Conservation (phyloP, 1,140 invertebrate species). For the Macrosteles quadrilineatus region DNA sequence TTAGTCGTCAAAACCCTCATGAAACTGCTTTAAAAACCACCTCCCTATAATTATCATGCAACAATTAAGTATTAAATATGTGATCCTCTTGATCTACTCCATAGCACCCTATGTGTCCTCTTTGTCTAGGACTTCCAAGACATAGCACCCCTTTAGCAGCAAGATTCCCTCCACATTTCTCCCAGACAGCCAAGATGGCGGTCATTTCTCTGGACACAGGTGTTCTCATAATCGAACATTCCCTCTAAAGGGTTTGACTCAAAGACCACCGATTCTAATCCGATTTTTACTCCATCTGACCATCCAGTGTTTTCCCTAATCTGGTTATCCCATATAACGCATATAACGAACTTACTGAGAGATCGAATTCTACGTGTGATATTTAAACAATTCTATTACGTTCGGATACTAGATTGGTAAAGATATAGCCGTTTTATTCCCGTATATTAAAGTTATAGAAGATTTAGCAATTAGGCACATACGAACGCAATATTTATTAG, state of each 20-base stretch:
- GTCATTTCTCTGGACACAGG: not conserved
- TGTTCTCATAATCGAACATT: not conserved
- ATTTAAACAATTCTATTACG: not conserved
- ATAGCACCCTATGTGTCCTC: no score
- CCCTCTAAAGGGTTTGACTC: conserved; percentile 3
- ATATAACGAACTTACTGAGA: not conserved
- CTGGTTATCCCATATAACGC: not conserved
- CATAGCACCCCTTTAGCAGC: no score
- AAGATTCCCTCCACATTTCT: no score
- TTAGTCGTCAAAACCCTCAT: no score
- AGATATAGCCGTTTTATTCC: not conserved
- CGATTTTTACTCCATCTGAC: conserved; percentile 5
- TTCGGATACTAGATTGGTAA: not conserved
- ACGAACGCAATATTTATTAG: not conserved
- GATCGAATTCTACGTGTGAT: not conserved
- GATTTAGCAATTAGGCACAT: not conserved
- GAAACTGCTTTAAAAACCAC: no score
- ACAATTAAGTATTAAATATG: no score
- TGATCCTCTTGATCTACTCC: no score
- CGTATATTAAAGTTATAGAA: not conserved
- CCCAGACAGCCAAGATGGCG: not conserved
- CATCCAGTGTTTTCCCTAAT: not conserved
- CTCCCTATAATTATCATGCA: no score
- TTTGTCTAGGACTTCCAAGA: no score
- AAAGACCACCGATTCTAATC: conserved; percentile 4